These are phyloP conservation scores for Kryptolebias marmoratus DNA, from an alignment of 2,113 vertebrate genomes.

Conservation along the genomic window DNA sequence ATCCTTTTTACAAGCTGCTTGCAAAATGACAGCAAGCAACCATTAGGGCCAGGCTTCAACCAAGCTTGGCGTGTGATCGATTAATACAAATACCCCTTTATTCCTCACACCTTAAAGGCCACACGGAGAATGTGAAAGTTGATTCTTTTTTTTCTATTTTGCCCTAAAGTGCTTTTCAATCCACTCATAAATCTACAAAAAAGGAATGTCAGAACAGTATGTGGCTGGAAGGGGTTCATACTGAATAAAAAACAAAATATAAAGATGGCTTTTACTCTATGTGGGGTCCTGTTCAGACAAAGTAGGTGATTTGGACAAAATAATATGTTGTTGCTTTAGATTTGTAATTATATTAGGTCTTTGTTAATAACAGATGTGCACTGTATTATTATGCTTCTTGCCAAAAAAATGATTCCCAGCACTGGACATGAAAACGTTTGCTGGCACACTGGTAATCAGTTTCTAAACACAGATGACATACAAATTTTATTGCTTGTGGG, in stretches of 20 bases:
- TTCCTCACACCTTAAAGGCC: conserved; percentile 72
- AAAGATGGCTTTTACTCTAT: conserved; percentile 24
- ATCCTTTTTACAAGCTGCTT: conserved; percentile 72
- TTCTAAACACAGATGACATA: conserved; percentile 58
- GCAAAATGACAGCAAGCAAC: conserved; percentile 75
- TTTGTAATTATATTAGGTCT: conserved; percentile 5
- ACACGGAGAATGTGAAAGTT: conserved; percentile 50
- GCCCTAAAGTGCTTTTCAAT: conserved; percentile 63
- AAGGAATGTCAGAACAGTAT: conserved; percentile 40
- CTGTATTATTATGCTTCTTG: not conserved
- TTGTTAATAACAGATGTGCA: conserved; percentile 31
- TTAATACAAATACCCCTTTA: conserved; percentile 73
- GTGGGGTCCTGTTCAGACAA: conserved; percentile 11
- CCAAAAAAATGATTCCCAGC: conserved; percentile 30
- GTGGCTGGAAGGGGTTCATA: conserved; percentile 33
- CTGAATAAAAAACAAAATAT: conserved; percentile 10
- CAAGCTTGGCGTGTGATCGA: conserved; percentile 63
- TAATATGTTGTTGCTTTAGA: conserved; percentile 5
- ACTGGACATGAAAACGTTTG: conserved; percentile 33
- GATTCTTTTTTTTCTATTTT: conserved; percentile 16
- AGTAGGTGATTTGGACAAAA: conserved; percentile 15
- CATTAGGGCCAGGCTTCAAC: conserved; percentile 70
- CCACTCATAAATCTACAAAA: conserved; percentile 59
- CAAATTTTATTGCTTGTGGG: conserved; percentile 51
- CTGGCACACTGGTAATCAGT: conserved; percentile 43